Evolutionary conservation across 2,113 vertebrate species (phyloP).

Genomic region (Tonatia bakeri): DNA sequence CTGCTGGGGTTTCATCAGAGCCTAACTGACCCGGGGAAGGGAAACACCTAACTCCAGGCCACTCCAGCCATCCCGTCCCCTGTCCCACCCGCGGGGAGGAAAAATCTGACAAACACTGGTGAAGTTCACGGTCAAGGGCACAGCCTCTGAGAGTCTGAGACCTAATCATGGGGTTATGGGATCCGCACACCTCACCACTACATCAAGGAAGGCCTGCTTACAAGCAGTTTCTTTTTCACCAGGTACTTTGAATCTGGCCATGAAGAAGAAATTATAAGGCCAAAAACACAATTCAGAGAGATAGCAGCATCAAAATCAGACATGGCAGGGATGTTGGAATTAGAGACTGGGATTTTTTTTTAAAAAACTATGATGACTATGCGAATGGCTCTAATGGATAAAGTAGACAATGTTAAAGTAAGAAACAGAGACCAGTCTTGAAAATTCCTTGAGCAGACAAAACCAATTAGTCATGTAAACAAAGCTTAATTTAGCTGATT

Average conservation of each 20-base stretch:
- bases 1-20: background rate
- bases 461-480: background rate
- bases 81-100: too few relatives aligned
- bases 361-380: background rate
- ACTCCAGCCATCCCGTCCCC: background rate
- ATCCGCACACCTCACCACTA: background rate
- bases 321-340: background rate
- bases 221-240: background rate
- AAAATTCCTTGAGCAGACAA: background rate
- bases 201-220: background rate
- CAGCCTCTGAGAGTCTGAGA: background rate
- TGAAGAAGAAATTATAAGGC: background rate
- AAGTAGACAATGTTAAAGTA: background rate
- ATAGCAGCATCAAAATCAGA: background rate
- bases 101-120: background rate
- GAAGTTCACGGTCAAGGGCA: background rate
- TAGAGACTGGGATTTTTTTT: background rate
- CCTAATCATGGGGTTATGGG: background rate
- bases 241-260: background rate
- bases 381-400: background rate
- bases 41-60: background rate
- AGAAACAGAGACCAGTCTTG: background rate
- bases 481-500: background rate
- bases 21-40: background rate
- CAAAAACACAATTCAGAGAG: background rate